Conservation (phyloP, 53 echinoderm and acorn worm genomes). For the Henricia sp. region DNA sequence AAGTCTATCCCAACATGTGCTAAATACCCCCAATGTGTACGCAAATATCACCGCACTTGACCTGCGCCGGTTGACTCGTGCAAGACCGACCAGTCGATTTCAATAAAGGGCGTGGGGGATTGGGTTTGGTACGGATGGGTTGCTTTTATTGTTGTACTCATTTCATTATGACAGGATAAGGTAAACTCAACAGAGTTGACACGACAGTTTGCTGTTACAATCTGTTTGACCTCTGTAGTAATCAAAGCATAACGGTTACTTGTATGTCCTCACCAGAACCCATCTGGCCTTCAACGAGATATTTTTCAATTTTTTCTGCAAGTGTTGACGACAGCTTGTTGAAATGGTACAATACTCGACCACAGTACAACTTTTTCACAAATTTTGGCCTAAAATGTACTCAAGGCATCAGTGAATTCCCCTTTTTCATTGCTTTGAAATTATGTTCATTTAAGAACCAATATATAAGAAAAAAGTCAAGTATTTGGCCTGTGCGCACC, state of each 20-base stretch:
- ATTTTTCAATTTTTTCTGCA: not conserved
- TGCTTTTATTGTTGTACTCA: constrained; percentile 10
- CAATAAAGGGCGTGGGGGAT: constrained; percentile 11
- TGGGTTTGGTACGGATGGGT: no score
- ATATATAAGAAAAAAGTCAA: no score
- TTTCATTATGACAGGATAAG: constrained; percentile 33
- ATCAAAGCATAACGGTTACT: not conserved
- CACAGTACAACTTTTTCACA: no score
- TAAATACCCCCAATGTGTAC: constrained; percentile 59
- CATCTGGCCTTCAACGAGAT: not conserved
- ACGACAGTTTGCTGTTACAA: constrained; percentile 35
- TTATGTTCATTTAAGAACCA: no score
- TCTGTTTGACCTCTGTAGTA: constrained; percentile 22
- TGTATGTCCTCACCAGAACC: constrained; percentile 36
- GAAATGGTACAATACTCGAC: not conserved
- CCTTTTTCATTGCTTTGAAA: no score
- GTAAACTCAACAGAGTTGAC: constrained; percentile 39
- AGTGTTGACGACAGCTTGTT: not conserved
- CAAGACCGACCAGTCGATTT: constrained; percentile 47
- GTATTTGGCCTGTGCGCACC: no score
- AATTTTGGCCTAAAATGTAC: no score
- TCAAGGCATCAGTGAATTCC: no score
- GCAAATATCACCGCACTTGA: constrained; percentile 53
- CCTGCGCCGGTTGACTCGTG: constrained; percentile 7
- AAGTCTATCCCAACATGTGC: constrained; percentile 32